These are phyloP conservation scores for Ptychadena robeensis DNA, from an alignment of 2,797 vertebrate species.

Conservation along the genomic window DNA sequence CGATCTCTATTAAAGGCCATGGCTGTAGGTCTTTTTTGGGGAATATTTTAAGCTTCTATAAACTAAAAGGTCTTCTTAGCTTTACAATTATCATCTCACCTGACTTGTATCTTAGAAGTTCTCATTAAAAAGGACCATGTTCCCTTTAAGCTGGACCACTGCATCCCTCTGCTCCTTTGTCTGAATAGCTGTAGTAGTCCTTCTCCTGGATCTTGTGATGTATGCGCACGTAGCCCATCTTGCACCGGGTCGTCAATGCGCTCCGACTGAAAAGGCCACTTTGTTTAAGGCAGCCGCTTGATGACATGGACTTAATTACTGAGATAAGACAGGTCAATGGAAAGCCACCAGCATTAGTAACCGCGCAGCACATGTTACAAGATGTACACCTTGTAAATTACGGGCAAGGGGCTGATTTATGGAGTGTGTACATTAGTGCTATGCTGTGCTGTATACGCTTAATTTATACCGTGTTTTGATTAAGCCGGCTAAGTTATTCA, in stretches of 20 bases:
- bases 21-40: too few relatives aligned
- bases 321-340: conserved; percentile 59
- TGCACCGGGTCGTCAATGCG: conserved; percentile 21
- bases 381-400: conserved; percentile 58
- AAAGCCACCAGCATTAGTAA: conserved; percentile 51
- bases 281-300: conserved; percentile 40
- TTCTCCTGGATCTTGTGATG: background rate
- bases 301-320: conserved; percentile 61
- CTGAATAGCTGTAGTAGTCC: background rate
- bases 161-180: background rate
- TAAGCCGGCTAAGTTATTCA: conserved; percentile 52
- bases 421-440: conserved; percentile 54
- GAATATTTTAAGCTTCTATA: too few relatives aligned
- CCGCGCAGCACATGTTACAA: conserved; percentile 41
- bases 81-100: background rate
- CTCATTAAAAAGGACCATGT: background rate
- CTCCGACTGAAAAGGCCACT: conserved; percentile 26
- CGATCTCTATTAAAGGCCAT: too few relatives aligned
- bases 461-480: conserved; percentile 60
- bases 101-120: background rate
- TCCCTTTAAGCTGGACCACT: background rate
- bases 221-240: background rate
- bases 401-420: conserved; percentile 47
- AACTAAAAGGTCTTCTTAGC: background rate
- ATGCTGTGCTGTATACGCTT: conserved; percentile 37